phyloP scores from a whole-genome alignment of 2,888 invertebrate species.

The Scaptomyza tumidula region DNA sequence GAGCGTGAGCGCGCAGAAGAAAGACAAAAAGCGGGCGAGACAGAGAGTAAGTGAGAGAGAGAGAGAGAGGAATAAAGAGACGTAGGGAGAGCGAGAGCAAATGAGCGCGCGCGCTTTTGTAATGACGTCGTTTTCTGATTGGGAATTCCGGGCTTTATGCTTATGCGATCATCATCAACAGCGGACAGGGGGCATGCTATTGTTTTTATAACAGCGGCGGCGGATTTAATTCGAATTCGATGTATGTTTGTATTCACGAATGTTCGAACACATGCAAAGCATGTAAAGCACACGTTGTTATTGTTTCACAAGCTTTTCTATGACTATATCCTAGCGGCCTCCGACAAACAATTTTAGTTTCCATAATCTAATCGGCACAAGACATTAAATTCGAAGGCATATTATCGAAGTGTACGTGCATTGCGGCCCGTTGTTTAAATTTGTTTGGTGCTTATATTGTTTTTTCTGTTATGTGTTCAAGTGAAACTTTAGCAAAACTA shows the following conservation, averaged over 20 bases:
- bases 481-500: constrained; percentile 64
- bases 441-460: constrained; percentile 14
- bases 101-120: constrained; percentile 49
- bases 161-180: constrained; percentile 71
- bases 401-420: constrained; percentile 43
- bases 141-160: constrained; percentile 80
- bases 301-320: constrained; percentile 40
- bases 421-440: constrained; percentile 29
- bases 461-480: constrained; percentile 22
- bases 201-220: constrained; percentile 56
- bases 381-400: constrained; percentile 31
- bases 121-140: constrained; percentile 68
- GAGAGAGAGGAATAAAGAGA: background rate
- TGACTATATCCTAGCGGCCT: constrained; percentile 19
- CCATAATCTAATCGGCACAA: constrained; percentile 51
- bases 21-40: background rate
- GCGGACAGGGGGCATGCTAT: constrained; percentile 25
- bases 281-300: constrained; percentile 15
- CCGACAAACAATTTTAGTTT: constrained; percentile 30
- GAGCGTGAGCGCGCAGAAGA: constrained; percentile 19
- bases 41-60: constrained; percentile 16
- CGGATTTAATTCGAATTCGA: constrained; percentile 62
- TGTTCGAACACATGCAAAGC: background rate
- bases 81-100: constrained; percentile 9
- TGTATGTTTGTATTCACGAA: constrained; percentile 20